Conservation (phyloP, 2,888 invertebrate species). For the Coelinius sp. region DNA sequence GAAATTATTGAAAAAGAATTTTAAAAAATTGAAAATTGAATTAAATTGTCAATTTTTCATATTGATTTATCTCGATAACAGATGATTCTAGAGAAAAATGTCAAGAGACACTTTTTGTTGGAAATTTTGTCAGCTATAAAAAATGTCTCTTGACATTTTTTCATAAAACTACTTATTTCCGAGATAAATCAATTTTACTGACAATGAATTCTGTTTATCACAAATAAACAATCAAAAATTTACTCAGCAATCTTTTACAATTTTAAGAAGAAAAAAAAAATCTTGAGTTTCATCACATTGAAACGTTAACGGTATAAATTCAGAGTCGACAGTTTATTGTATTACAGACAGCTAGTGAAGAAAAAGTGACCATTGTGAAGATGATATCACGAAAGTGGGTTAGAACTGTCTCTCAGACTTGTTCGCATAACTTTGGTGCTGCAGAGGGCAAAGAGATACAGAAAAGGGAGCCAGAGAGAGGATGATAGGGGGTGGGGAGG, state of each 20-base stretch:
- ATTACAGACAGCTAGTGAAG: constrained; percentile 14
- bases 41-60: too few species aligned
- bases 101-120: too few species aligned
- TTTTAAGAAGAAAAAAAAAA: background rate
- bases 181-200: too few species aligned
- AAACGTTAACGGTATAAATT: constrained; percentile 1
- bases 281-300: background rate
- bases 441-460: background rate
- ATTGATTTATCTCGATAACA: too few species aligned
- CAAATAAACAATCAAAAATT: background rate
- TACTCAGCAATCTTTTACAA: background rate
- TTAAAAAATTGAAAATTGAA: too few species aligned
- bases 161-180: too few species aligned
- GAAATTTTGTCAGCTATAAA: too few species aligned
- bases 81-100: too few species aligned
- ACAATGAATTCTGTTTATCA: too few species aligned
- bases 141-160: too few species aligned
- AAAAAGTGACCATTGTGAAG: constrained; percentile 31
- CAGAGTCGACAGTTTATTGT: background rate
- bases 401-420: constrained; percentile 29
- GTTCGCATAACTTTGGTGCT: constrained; percentile 5
- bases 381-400: constrained; percentile 26
- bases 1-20: too few species aligned
- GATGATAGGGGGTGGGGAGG: background rate
- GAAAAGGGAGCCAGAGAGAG: background rate